A percentile compares a stretch with the other conserved stretches of the same genome.
Evolutionary conservation across 2,113 vertebrate species (phyloP).

Genomic region (Corvus hawaiiensis): DNA sequence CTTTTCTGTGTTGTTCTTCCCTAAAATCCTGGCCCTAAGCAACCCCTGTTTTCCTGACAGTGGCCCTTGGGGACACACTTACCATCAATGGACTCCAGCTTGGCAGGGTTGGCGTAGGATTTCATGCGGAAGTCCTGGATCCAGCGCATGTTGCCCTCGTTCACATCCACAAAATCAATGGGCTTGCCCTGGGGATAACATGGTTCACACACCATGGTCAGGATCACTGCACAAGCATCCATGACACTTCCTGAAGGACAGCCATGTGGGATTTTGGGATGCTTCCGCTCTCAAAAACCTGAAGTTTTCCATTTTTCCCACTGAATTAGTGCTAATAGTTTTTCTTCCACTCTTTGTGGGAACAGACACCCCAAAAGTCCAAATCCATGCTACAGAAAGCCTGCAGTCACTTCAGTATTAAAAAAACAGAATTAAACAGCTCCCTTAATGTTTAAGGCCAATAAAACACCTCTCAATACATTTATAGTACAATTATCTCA

Average conservation of each 20-base stretch:
- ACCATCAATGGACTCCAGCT: slow-evolving; percentile 93
- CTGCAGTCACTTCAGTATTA: not conserved
- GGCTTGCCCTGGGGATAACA: slow-evolving; percentile 81
- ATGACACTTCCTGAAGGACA: fast-evolving
- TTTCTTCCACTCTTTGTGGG: not conserved
- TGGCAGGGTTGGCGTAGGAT: slow-evolving; percentile 87
- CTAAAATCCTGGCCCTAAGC: not conserved
- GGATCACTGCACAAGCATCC: not conserved
- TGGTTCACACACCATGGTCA: fast-evolving
- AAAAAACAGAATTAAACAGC: not conserved
- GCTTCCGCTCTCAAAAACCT: not conserved
- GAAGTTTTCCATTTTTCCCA: not conserved
- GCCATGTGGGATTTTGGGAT: fast-evolving
- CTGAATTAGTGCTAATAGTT: fast-evolving
- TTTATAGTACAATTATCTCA: not conserved
- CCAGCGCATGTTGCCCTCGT: slow-evolving; percentile 86
- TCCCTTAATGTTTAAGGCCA: fast-evolving
- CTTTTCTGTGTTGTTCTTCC: fast-evolving
- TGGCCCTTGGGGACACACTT: not conserved
- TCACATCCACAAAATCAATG: slow-evolving; percentile 86
- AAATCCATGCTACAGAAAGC: fast-evolving
- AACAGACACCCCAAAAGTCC: not conserved
- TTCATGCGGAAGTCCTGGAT: slow-evolving; percentile 93
- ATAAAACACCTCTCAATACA: not conserved
- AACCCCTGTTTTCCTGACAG: not conserved